These are phyloP conservation scores for Mongoloraphidia duomilia DNA, from an alignment of 2,888 invertebrate genomes.

Conservation along the genomic window DNA sequence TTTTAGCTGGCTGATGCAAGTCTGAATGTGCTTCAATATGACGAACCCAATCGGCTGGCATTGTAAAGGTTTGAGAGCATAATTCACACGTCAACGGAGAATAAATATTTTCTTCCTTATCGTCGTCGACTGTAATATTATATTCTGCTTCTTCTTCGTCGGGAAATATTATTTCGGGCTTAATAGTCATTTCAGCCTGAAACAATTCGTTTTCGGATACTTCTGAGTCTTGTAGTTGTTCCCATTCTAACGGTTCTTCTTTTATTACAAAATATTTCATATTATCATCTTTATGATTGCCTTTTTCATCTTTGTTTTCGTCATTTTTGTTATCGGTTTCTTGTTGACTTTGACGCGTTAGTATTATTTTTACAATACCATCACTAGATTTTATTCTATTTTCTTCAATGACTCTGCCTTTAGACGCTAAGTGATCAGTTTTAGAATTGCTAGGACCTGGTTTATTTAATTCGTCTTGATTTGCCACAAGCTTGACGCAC, in stretches of 20 bases:
- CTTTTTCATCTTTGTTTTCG: constrained; percentile 10
- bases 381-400: background rate
- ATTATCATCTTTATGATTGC: constrained; percentile 13
- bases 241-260: constrained; percentile 56
- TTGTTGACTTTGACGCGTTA: background rate
- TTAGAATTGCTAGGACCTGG: background rate
- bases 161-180: constrained; percentile 37
- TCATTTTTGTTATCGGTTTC: background rate
- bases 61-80: constrained; percentile 68
- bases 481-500: too few relatives aligned
- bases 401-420: too few relatives aligned
- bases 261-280: constrained; percentile 29
- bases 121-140: constrained; percentile 27
- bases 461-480: background rate
- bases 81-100: constrained; percentile 69
- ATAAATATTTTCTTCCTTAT: constrained; percentile 46
- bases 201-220: constrained; percentile 51
- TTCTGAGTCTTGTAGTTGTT: constrained; percentile 45
- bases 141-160: constrained; percentile 17
- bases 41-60: constrained; percentile 70
- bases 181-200: constrained; percentile 52
- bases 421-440: background rate
- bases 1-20: constrained; percentile 37
- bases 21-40: constrained; percentile 70
- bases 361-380: background rate